A percentile compares a stretch with the other conserved stretches of the same genome.
Conservation (phyloP, 2,113 vertebrate species). For the Rhombomys opimus region DNA sequence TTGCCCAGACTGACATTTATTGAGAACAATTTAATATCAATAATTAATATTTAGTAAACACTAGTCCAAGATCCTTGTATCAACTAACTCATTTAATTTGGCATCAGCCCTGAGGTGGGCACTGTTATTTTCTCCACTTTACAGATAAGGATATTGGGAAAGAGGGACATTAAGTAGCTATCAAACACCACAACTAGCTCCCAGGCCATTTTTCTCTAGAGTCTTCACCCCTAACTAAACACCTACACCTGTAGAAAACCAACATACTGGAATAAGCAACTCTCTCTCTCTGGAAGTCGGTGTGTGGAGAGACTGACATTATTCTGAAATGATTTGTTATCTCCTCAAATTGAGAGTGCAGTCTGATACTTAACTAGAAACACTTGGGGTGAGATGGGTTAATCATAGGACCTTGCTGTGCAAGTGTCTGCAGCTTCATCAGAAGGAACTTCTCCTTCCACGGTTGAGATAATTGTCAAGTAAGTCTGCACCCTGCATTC, state of each 20-base stretch:
- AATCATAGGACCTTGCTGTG: not conserved
- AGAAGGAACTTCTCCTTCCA: not conserved
- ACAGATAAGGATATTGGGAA: slow-evolving; percentile 23
- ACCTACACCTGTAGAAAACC: not conserved
- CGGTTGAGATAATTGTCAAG: not conserved
- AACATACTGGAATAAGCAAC: not conserved
- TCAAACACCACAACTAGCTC: not conserved
- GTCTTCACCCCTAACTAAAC: not conserved
- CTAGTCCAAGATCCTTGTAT: not conserved
- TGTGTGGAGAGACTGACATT: not conserved
- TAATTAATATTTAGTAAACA: slow-evolving; percentile 13
- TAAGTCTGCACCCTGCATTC: not conserved
- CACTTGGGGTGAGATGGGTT: not conserved
- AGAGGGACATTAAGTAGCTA: not conserved
- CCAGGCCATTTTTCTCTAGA: not conserved
- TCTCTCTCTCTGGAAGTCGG: not conserved
- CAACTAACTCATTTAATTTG: slow-evolving; percentile 11
- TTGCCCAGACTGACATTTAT: not conserved
- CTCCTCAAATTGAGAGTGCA: not conserved
- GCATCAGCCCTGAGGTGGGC: not conserved
- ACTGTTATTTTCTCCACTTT: not conserved
- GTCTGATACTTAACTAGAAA: not conserved
- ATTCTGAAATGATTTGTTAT: not conserved
- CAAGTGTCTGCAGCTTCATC: not conserved
- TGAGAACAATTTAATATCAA: slow-evolving; percentile 18